Evolutionary conservation across 2,113 vertebrate species (phyloP), one percentile per base, ranked within the genome.

Genomic region (Pseudorectes ferrugineus): DNA sequence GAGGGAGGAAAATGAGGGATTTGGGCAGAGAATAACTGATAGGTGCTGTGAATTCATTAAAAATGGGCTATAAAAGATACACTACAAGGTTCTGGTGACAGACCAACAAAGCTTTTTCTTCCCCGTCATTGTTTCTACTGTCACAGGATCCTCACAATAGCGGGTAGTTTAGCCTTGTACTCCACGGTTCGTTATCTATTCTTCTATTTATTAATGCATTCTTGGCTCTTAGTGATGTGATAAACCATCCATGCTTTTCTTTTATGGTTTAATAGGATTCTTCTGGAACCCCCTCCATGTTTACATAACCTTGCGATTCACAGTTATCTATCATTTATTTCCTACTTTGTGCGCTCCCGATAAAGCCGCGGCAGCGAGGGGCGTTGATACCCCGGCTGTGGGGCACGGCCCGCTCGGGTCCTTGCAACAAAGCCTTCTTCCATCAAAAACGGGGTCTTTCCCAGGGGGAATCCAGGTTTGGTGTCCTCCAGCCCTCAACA

Each of bases 151-250:
- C 80, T 95, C 83, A 95, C 91, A 95, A 96, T 93, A 79, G 94
- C n/a, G 5, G 89, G 48, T 94, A 94, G 88, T 93, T 93, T 95
- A 95, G 95, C 93, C 94, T 96, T 95, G 96, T 94, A 90, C 95
- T 92, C 89, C 59, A 21, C 36, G 36, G 66, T 97, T 96, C 88
- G 83, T 96, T 97, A 97, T 95, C 94, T 93, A 90, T 95, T 96
- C 88, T 96, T 95, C 92, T 95, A 79, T 97, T 96, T 97, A 96
- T 96, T 97, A 97, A 97, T 95, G 94, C 94, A 95, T 95, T 94
- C 95, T 95, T 97, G 94, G 89, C 73, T 95, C 96, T 94, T 96
- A 85, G 92, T 85, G 96, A 95, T 95, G 96, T 82, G 96, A 96
- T 93, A 96, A 96, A 96, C 90, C 95, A 96, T 71, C 88, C 96